These are phyloP conservation scores for Merops nubicus DNA, from an alignment of 2,113 vertebrate genomes.

Conservation along the genomic window DNA sequence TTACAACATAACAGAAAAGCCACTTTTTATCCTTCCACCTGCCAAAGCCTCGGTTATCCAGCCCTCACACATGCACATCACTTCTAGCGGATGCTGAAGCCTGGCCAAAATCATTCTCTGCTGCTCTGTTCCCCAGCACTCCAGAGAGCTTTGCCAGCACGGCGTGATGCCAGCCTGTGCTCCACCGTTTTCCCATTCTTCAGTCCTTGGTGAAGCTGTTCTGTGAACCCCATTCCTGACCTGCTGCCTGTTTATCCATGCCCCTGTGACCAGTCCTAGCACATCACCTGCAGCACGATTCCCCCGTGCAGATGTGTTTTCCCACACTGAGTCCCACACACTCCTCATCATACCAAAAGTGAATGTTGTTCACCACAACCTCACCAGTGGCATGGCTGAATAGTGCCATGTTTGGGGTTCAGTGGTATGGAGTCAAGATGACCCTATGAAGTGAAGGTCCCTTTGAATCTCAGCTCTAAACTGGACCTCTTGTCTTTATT, in stretches of 20 bases:
- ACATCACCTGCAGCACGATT: neutral
- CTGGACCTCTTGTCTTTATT: neutral
- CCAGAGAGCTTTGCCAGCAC: neutral
- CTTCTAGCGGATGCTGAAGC: neutral
- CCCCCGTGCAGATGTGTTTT: rapidly evolving
- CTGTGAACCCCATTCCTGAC: neutral
- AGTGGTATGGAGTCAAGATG: neutral
- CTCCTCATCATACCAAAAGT: neutral
- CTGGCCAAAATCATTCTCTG: slow-evolving; percentile 18
- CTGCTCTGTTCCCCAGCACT: neutral
- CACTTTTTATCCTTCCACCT: slow-evolving; percentile 12
- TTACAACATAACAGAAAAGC: slow-evolving; percentile 7
- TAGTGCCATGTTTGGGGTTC: neutral
- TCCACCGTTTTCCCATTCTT: neutral
- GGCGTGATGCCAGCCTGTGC: neutral
- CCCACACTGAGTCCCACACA: neutral
- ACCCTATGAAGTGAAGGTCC: neutral
- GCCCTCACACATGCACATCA: slow-evolving; percentile 10
- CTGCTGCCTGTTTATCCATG: neutral
- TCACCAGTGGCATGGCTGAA: neutral
- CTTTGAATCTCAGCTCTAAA: neutral
- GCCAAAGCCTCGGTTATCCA: slow-evolving; percentile 11
- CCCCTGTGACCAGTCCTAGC: neutral
- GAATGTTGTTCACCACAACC: neutral
- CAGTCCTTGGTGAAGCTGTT: neutral